Percentiles rank a stretch among this genome's conserved stretches.
Evolutionary conservation across 2,113 vertebrate species (phyloP).

Genomic region (Myrmecophaga tridactyla): DNA sequence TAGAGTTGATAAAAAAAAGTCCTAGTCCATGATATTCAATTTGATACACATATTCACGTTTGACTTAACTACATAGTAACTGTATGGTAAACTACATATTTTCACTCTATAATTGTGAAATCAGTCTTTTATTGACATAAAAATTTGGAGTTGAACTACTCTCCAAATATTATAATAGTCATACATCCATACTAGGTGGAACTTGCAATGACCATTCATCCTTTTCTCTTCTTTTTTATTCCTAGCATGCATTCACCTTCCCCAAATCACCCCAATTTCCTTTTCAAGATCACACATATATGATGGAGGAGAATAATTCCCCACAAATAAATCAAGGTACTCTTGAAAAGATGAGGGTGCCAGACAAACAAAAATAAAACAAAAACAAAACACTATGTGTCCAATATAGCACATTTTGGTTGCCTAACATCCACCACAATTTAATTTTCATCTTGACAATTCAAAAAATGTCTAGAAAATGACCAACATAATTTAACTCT

Average conservation of each 20-base stretch:
- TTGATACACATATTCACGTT: not conserved
- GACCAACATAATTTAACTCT: not conserved
- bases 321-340: not conserved
- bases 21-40: not conserved
- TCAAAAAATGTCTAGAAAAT: not conserved
- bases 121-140: not conserved
- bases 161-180: not conserved
- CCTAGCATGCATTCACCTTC: not conserved
- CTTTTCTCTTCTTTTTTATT: not conserved
- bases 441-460: not conserved
- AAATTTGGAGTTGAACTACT: constrained; percentile 3
- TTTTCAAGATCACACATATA: constrained; percentile 10
- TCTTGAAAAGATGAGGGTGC: not conserved
- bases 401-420: not conserved
- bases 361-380: fast-evolving
- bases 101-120: not conserved
- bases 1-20: not conserved
- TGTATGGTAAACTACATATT: not conserved
- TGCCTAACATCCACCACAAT: not conserved
- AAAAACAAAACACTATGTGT: not conserved
- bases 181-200: not conserved
- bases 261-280: not conserved
- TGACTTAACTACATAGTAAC: not conserved
- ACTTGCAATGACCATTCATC: not conserved
- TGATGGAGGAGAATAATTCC: not conserved